Evolutionary conservation across 2,113 vertebrate species (phyloP).

Genomic region (Ranitomeya variabilis): DNA sequence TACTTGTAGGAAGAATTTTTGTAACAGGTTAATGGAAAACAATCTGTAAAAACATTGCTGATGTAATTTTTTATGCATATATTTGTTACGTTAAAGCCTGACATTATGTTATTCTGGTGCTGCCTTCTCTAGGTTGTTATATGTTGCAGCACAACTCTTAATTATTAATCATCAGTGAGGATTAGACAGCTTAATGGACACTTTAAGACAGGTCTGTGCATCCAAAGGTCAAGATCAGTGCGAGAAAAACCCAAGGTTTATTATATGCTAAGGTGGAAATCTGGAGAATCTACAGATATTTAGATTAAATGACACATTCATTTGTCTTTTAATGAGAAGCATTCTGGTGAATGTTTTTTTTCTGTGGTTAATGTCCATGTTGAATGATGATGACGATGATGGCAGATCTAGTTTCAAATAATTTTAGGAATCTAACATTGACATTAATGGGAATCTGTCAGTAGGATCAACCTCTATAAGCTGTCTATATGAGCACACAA

Average conservation of each 20-base stretch:
- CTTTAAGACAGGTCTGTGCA: neutral
- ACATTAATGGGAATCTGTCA: neutral
- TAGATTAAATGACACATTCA: neutral
- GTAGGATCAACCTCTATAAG: too few relatives aligned
- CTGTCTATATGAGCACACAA: too few relatives aligned
- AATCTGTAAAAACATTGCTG: neutral
- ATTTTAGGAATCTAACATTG: neutral
- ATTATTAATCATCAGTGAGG: neutral
- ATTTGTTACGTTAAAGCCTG: neutral
- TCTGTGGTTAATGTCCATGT: neutral
- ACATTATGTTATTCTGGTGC: neutral
- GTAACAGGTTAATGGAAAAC: neutral
- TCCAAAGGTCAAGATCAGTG: neutral
- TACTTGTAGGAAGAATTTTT: neutral
- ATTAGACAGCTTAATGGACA: constrained; percentile 18
- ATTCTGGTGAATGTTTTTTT: neutral
- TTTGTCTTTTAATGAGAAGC: neutral
- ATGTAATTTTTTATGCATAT: neutral
- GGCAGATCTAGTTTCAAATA: neutral
- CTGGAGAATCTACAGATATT: neutral
- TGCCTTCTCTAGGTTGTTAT: neutral
- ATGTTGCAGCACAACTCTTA: neutral
- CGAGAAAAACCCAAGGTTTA: neutral
- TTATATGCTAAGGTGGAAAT: neutral
- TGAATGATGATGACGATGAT: neutral